Percentiles rank a stretch among this genome's conserved stretches.
These are phyloP conservation scores for Drosophila navojoa DNA, from an alignment of 1,140 invertebrate genomes.

Conservation along the genomic window DNA sequence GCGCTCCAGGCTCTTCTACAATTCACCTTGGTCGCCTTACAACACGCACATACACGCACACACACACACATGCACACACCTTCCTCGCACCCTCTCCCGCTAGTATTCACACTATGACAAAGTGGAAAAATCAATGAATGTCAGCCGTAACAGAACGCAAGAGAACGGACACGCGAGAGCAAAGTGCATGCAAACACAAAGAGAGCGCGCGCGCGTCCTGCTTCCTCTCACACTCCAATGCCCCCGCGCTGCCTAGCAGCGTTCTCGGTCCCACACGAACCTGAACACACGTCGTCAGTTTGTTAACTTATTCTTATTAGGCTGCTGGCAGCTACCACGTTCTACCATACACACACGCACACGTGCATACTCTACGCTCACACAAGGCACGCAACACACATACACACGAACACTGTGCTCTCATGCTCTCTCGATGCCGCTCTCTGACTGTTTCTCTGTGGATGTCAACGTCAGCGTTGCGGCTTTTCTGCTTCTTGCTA, in stretches of 20 bases:
- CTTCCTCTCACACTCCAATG: background rate
- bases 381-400: conserved; percentile 14
- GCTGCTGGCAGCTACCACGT: conserved; percentile 46
- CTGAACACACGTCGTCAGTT: conserved; percentile 67
- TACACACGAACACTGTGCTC: background rate
- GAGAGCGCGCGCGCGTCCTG: conserved; percentile 39
- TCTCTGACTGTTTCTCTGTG: conserved; percentile 13
- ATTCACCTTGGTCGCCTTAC: conserved; percentile 9
- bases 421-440: conserved; percentile 24
- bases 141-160: conserved; percentile 34
- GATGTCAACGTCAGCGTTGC: conserved; percentile 68
- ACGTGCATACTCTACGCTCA: conserved; percentile 9
- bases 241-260: background rate
- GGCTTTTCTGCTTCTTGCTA: conserved; percentile 73
- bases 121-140: conserved; percentile 63
- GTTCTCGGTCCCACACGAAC: conserved; percentile 18
- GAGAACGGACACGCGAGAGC: conserved; percentile 15
- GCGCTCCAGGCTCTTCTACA: conserved; percentile 3
- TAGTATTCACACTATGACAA: conserved; percentile 23
- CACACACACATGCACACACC: background rate
- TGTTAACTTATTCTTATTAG: conserved; percentile 68
- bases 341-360: conserved; percentile 51
- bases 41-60: background rate
- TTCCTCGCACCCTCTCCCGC: background rate
- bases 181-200: conserved; percentile 32